A percentile compares a stretch with the other conserved stretches of the same genome.
phyloP scores from a whole-genome alignment of 2,888 invertebrate species.

The Brachyptera putata region DNA sequence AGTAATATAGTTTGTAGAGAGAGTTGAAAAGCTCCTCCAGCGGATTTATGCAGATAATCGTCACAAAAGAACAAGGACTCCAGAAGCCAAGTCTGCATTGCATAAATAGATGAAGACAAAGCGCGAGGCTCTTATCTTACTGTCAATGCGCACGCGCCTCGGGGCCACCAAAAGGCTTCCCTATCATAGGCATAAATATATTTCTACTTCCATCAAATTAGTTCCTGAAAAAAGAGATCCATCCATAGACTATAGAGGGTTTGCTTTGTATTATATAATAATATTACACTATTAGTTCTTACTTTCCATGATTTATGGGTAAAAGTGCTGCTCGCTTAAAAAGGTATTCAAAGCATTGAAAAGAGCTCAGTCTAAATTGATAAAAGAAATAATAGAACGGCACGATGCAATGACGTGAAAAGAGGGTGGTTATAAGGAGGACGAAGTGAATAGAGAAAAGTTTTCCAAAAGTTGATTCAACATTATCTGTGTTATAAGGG shows the following conservation, averaged over 20 bases:
- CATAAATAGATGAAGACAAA: slow-evolving; percentile 35
- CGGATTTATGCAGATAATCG: slow-evolving; percentile 36
- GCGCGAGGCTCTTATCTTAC: slow-evolving; percentile 32
- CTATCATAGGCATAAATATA: slow-evolving; percentile 23
- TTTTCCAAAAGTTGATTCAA: slow-evolving; percentile 25
- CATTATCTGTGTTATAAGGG: slow-evolving; percentile 28
- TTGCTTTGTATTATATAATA: slow-evolving; percentile 14
- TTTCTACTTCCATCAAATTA: slow-evolving; percentile 31
- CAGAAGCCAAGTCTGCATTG: slow-evolving; percentile 30
- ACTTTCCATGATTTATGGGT: slow-evolving; percentile 30
- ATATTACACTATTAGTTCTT: slow-evolving; percentile 32
- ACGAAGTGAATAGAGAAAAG: slow-evolving; percentile 5
- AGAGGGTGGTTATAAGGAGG: slow-evolving; percentile 1
- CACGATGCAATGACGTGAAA: slow-evolving; percentile 18
- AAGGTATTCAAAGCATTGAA: slow-evolving; percentile 20
- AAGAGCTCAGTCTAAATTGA: slow-evolving; percentile 30
- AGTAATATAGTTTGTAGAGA: slow-evolving; percentile 34
- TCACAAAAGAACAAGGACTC: slow-evolving; percentile 34
- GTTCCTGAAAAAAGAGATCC: slow-evolving; percentile 25
- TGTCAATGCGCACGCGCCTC: slow-evolving; percentile 31
- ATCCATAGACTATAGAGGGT: neutral
- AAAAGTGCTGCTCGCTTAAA: slow-evolving; percentile 24
- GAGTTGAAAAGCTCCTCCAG: slow-evolving; percentile 36
- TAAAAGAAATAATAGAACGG: slow-evolving; percentile 30
- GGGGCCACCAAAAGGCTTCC: neutral